Base-by-base conservation (phyloP, 2,888 invertebrate species). In the Diarsia rubi region DNA sequence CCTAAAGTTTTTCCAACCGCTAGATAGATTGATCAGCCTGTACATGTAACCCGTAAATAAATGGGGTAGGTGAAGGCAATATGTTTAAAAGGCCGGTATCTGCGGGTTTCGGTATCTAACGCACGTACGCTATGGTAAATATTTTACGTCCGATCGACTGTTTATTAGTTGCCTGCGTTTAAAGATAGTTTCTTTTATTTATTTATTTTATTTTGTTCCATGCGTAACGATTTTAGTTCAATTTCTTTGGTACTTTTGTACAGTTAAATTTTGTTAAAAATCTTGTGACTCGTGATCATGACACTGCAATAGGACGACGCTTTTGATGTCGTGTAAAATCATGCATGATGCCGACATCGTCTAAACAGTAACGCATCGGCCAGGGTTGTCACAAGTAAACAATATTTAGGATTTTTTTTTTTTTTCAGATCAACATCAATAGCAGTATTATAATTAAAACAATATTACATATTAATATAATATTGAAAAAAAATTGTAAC, bases 121-220 rank as follows among this genome's bases (percentile, higher is more conserved):
- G 62, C 81, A 79, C 83, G 81, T 79, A 69, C 68, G 24, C 64
- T 19, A 47, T 49, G 57, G 81, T 75, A 70, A 81, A 81, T 82
- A 82, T 82, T 82, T 81, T 74, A 75, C 65, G 47, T 75, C 70
- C 42, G 65, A 71, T 79, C 60, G 75, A 24, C 68, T 66, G 68
- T 74, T 70, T 70, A 78, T 82, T 81, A 81, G 69, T 72, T 82
- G 65, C 65, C 65, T 31, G 24, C 67, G 74, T 65, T 68, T 70
- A 42, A 44, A 67, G 69, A 68, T 45, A 16, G 59, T 60, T 68
- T 57, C 31, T 42, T 76, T 74, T 64, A 69, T 31, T 69, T 81
- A 60, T 75, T 80, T 80, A 74, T 70, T 67, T 65, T 44, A 44
- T 27, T 66, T 70, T 52, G 21, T 16, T 73, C n/a, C 31, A 45